Evolutionary conservation across 2,113 vertebrate genomes (phyloP), one percentile per base, ranked within the genome.

Genomic region (Speoplatyrhinus poulsoni): DNA sequence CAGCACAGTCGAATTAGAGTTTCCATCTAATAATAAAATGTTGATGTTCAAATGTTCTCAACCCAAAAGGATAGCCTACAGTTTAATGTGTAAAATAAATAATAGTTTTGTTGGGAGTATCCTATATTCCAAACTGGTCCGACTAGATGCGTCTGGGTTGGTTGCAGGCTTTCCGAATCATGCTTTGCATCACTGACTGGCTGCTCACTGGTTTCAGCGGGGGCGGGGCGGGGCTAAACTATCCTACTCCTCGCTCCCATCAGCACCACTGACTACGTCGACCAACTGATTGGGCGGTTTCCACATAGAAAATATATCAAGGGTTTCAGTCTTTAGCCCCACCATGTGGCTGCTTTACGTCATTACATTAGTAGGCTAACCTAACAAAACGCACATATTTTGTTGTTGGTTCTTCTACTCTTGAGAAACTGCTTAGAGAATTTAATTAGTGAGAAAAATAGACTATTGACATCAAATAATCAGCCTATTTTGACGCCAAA

Each of bases 261-360:
- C 91, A 92, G 89, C 82, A 93, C 83, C 92, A 86, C 75, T 62
- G 79, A 76, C 36, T 41, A 8, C 7, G 36, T 41, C 36, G 36
- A 41, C 36, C 36, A 41, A 41, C 36, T 41, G 36, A 6, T 41
- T 41, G 36, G 36, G 5, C 5, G 5, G 4, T 41, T 41, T 1
- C 36, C 36, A 41, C 5, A 8, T 41, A 26, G 26, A 26, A 2
- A 26, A 26, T 26, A 26, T 26, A 26, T 26, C 2, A 26, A 26
- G 26, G 26, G 26, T 52, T 17, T 19, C 55, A 54, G 3, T 26
- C 47, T 74, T 68, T 76, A 64, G 76, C 84, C 68, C 82, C 89
- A 76, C 60, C 87, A 8, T 61, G 58, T 77, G 89, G 13, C 59
- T 0, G 0, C 12, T 36, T 12, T 32, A 0, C 61, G 12, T 47